Evolutionary conservation across 2,113 vertebrate species (phyloP).

Genomic region (Oenanthe melanoleuca): DNA sequence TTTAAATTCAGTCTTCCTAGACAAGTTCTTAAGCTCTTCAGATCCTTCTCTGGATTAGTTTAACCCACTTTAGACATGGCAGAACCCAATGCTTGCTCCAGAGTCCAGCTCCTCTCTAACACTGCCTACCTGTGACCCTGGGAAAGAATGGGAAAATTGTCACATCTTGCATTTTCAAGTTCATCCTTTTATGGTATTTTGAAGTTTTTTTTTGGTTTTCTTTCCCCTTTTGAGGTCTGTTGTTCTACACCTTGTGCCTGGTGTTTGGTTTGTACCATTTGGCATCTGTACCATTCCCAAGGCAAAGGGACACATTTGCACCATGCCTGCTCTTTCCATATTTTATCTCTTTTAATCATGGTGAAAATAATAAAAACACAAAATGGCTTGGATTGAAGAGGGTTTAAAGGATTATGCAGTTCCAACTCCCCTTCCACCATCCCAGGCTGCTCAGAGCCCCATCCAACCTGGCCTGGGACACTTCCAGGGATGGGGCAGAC

Average conservation of each 20-base stretch:
- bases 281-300: not conserved
- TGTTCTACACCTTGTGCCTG: not conserved
- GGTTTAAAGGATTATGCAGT: no score
- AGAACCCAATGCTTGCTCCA: not conserved
- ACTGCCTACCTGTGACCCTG: not conserved
- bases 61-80: rapidly evolving
- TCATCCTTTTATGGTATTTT: not conserved
- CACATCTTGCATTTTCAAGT: not conserved
- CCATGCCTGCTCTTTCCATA: rapidly evolving
- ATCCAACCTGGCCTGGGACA: not conserved
- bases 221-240: not conserved
- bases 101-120: not conserved
- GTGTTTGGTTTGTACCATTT: not conserved
- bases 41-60: not conserved
- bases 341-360: not conserved
- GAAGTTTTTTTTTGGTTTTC: rapidly evolving
- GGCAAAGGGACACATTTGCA: not conserved
- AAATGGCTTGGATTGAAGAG: not conserved
- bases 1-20: not conserved
- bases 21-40: not conserved
- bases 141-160: not conserved
- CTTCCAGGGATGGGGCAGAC: not conserved
- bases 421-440: not conserved
- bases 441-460: not conserved
- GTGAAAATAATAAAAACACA: not conserved